These are phyloP conservation scores for Stomatorhinus walkeri DNA, from an alignment of 2,797 vertebrate species.

Conservation along the genomic window DNA sequence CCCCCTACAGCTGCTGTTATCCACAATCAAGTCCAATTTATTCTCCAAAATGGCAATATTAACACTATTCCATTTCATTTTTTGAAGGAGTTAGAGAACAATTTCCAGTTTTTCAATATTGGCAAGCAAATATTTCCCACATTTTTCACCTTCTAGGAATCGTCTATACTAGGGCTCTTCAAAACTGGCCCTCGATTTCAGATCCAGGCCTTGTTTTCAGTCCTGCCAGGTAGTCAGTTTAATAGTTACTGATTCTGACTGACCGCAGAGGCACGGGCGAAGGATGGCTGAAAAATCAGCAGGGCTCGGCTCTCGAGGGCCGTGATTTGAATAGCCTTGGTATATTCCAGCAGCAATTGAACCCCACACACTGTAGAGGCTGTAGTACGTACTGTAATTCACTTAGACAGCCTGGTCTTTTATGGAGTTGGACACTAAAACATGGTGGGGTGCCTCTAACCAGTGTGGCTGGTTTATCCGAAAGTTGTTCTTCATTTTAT, in stretches of 20 bases:
- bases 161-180: background rate
- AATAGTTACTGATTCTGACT: background rate
- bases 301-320: background rate
- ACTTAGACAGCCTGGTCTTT: background rate
- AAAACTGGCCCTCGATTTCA: background rate
- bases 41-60: background rate
- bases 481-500: background rate
- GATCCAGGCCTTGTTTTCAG: background rate
- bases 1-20: background rate
- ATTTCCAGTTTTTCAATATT: background rate
- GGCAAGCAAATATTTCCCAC: background rate
- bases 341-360: background rate
- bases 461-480: background rate
- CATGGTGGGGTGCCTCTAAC: background rate
- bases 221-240: background rate
- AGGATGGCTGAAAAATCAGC: background rate
- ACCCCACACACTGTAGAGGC: background rate
- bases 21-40: background rate
- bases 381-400: background rate
- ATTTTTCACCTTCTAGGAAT: background rate
- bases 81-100: background rate
- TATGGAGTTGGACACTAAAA: background rate
- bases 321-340: background rate
- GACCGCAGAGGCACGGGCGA: background rate
- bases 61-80: background rate